Percentiles rank a stretch among this genome's conserved stretches.
These are phyloP conservation scores for Thumatha senex DNA, from an alignment of 2,888 invertebrate genomes.

Conservation along the genomic window DNA sequence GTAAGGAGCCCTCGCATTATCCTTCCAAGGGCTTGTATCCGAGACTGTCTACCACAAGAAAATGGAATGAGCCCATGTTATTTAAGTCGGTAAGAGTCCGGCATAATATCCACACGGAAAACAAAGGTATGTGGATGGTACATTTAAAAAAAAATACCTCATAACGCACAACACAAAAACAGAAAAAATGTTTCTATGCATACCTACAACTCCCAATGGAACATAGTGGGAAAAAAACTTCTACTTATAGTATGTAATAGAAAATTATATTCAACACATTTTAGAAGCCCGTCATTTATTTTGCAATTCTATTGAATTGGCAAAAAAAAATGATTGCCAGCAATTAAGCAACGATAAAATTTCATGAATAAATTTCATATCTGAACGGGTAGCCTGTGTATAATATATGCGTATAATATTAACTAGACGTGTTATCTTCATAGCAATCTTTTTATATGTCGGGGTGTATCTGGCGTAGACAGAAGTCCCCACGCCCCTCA, in stretches of 20 bases:
- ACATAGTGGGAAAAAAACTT: background rate
- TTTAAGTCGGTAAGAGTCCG: too few species aligned
- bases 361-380: conserved; percentile 15
- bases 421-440: conserved; percentile 50
- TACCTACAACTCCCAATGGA: too few species aligned
- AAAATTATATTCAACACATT: background rate
- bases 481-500: conserved; percentile 51
- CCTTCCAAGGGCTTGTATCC: too few species aligned
- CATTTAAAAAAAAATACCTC: too few species aligned
- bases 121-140: too few species aligned
- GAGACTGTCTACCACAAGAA: too few species aligned
- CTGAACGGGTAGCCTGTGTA: conserved; percentile 17
- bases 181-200: background rate
- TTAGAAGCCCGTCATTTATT: background rate
- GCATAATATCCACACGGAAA: too few species aligned
- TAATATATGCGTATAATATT: conserved; percentile 23
- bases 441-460: conserved; percentile 53
- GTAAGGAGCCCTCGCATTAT: too few species aligned
- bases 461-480: conserved; percentile 51
- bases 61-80: too few species aligned
- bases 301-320: background rate
- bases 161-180: background rate
- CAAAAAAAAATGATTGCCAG: conserved; percentile 6
- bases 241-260: background rate
- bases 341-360: conserved; percentile 10